Base-by-base conservation (phyloP, 2,797 vertebrate genomes). In the Scarus forsteni region DNA sequence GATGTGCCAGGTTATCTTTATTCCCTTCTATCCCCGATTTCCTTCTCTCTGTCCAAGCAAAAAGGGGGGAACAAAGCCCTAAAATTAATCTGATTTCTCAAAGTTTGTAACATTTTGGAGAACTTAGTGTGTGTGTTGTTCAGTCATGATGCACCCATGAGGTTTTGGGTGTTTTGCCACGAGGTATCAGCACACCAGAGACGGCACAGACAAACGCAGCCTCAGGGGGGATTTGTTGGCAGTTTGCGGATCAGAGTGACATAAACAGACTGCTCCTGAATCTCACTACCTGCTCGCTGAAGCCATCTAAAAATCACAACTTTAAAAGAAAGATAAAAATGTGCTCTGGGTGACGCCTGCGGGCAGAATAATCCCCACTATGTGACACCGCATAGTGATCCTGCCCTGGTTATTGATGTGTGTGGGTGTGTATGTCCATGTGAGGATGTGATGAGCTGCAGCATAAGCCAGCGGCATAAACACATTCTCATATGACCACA, bases 381-480 rank as follows among this genome's bases (percentile, higher is more conserved):
- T 65, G 60, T 73, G 77, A 79, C 60, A 55, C 27, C 16, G 61
- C 57, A 60, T 60, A 48, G 43, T 55, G 57, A 84, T 67, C 66
- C 27, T 59, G 63, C 75, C 66, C 56, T 34, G 49, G 56, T 75
- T 68, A 53, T 10, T 52, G 3, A 48, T 56, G 68, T 19, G 43
- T 50, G 46, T 62, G 65, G 46, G 53, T 66, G 42, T 49, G 38
- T 45, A 46, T 48, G 60, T 68, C 44, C 53, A 52, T 80, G 59
- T 73, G 65, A 73, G 67, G 66, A 70, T n/a, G 64, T 71, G 74
- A 81, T 76, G 70, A 85, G 80, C 72, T 60, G 38, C 50, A 70
- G 61, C 63, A 63, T n/a, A 74, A 70, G 79, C 66, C 82, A 69
- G 57, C 14, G 34, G 73, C 68, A 53, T 72, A 63, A 84, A 85